phyloP scores from a whole-genome alignment of 2,113 vertebrate species.

The Theristicus caerulescens region DNA sequence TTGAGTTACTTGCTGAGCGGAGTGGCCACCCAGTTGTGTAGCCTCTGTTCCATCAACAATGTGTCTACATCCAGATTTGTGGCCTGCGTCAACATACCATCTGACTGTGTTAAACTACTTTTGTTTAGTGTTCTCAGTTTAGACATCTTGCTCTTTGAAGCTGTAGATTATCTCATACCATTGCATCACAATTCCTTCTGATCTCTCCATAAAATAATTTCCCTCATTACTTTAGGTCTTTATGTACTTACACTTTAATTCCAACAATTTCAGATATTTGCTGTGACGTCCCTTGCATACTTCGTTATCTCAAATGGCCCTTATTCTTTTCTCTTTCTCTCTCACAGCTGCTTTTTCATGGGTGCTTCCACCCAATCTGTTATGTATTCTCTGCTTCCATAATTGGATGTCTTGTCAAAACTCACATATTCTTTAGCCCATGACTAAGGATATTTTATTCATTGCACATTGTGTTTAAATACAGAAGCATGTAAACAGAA shows the following conservation, averaged over 20 bases:
- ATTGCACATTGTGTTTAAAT: background rate
- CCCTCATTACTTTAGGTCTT: background rate
- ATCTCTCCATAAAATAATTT: background rate
- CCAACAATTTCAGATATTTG: background rate
- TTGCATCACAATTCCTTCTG: constrained; percentile 3
- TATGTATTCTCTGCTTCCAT: background rate
- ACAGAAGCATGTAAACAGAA: background rate
- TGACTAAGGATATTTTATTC: background rate
- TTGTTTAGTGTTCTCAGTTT: background rate
- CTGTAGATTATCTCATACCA: background rate
- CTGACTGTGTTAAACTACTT: background rate
- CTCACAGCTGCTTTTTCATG: background rate
- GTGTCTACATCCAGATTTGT: background rate
- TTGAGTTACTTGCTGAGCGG: background rate
- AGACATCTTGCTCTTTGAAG: background rate
- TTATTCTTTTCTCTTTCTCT: background rate
- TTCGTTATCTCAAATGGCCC: background rate
- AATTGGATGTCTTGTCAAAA: background rate
- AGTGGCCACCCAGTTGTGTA: background rate
- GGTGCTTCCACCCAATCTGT: background rate
- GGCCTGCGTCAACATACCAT: background rate
- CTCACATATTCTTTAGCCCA: background rate
- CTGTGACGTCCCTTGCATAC: background rate
- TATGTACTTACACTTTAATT: background rate
- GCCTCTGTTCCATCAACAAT: background rate